These are phyloP conservation scores for Tenthredo mesomela DNA, from an alignment of 2,888 invertebrate genomes.

Conservation along the genomic window DNA sequence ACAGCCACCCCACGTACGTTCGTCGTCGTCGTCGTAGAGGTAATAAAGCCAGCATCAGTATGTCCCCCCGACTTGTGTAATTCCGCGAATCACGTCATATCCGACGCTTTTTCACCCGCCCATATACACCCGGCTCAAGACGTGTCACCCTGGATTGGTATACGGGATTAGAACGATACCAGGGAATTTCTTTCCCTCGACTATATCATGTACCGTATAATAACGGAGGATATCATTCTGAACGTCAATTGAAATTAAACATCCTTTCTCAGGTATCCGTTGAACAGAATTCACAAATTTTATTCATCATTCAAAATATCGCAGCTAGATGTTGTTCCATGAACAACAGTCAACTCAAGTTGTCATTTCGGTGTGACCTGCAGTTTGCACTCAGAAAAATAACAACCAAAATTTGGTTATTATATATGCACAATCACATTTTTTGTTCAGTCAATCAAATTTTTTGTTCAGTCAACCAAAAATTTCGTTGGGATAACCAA, in stretches of 20 bases:
- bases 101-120: constrained; percentile 2
- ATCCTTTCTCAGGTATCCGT: background rate
- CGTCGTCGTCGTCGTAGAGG: background rate
- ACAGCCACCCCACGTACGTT: background rate
- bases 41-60: constrained; percentile 34
- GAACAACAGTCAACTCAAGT: background rate
- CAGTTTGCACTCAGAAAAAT: too few species aligned
- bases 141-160: constrained; percentile 3
- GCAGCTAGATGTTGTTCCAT: too few species aligned
- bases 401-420: too few species aligned
- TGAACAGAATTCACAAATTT: background rate
- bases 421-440: too few species aligned
- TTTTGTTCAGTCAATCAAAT: too few species aligned
- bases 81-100: constrained; percentile 42
- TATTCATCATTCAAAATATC: too few species aligned
- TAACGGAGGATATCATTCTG: background rate
- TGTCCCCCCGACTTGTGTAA: constrained; percentile 40
- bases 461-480: too few species aligned
- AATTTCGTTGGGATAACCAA: too few species aligned
- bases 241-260: background rate
- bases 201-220: background rate
- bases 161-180: constrained; percentile 19
- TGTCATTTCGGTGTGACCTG: background rate
- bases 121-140: constrained; percentile 6
- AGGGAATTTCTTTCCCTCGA: background rate